Conservation (phyloP, 2,888 invertebrate species). For the Ophioninae sp. region DNA sequence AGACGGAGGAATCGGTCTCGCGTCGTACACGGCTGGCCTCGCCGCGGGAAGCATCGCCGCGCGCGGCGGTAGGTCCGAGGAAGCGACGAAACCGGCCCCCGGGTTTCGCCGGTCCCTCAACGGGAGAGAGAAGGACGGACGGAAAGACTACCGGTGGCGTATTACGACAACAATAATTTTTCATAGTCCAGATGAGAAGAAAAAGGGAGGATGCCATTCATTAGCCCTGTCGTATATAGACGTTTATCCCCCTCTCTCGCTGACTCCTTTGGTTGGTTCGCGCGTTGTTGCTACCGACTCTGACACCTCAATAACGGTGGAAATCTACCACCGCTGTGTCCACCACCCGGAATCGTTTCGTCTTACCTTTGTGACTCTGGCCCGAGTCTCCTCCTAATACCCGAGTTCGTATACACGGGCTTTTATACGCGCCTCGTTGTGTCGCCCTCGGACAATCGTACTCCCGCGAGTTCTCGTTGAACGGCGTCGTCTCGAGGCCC, state of each 20-base stretch:
- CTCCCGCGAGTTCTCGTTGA: conserved; percentile 37
- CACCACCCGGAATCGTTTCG: conserved; percentile 46
- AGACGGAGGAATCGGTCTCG: conserved; percentile 35
- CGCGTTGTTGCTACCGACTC: conserved; percentile 79
- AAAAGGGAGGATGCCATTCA: conserved; percentile 79
- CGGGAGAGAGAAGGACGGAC: conserved; percentile 64
- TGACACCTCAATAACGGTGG: conserved; percentile 78
- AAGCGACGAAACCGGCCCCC: conserved; percentile 59
- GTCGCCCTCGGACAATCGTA: not conserved
- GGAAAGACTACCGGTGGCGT: conserved; percentile 68
- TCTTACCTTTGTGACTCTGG: conserved; percentile 22
- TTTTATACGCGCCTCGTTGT: not conserved
- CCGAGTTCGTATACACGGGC: not conserved
- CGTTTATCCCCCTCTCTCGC: conserved; percentile 29
- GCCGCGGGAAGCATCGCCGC: conserved; percentile 67
- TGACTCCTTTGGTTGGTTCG: conserved; percentile 77
- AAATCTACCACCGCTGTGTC: conserved; percentile 51
- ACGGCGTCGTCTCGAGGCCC: not conserved
- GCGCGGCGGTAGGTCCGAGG: conserved; percentile 65
- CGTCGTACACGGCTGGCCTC: conserved; percentile 62
- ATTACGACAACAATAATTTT: conserved; percentile 78
- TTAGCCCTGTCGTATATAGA: conserved; percentile 72
- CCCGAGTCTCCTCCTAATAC: conserved; percentile 38
- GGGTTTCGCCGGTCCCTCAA: conserved; percentile 57
- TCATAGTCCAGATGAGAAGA: conserved; percentile 72